A percentile compares a stretch with the other conserved stretches of the same genome.
Conservation (phyloP, 1,140 invertebrate species). For the Halotydeus destructor region DNA sequence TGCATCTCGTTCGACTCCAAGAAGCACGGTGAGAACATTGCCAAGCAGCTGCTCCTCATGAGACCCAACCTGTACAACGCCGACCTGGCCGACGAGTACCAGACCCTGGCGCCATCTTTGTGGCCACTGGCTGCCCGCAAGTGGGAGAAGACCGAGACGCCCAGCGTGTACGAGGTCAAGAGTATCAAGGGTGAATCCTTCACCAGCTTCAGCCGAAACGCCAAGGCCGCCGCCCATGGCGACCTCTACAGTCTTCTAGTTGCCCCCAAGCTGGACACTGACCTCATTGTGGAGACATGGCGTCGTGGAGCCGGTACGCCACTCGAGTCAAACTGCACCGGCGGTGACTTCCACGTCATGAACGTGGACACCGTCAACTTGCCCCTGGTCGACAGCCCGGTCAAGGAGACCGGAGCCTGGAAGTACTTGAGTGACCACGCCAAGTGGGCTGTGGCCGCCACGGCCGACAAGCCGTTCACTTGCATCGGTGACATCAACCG, state of each 20-base stretch:
- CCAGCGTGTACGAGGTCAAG: no score
- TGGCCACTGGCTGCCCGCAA: no score
- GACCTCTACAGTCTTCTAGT: constrained; percentile 54
- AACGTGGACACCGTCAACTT: constrained; percentile 34
- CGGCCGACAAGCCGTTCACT: constrained; percentile 28
- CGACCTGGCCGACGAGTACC: constrained; percentile 1
- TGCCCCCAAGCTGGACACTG: constrained; percentile 41
- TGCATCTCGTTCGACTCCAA: constrained; percentile 18
- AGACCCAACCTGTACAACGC: constrained; percentile 5
- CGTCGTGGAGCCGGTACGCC: constrained; percentile 44
- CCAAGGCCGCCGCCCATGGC: constrained; percentile 39
- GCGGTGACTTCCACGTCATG: constrained; percentile 32
- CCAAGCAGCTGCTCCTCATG: constrained; percentile 21
- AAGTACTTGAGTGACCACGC: constrained; percentile 61
- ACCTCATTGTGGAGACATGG: constrained; percentile 68
- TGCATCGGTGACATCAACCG: constrained; percentile 86
- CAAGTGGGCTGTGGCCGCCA: constrained; percentile 60
- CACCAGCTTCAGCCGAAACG: constrained; percentile 37
- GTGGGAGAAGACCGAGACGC: no score
- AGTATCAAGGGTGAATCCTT: background rate
- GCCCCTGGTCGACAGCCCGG: constrained; percentile 29
- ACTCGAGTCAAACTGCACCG: constrained; percentile 31
- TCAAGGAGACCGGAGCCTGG: constrained; percentile 31
- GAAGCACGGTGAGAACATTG: constrained; percentile 41
- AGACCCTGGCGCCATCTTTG: no score